Base-by-base conservation (phyloP, 2,113 vertebrate species). In the Taxidea taxus region DNA sequence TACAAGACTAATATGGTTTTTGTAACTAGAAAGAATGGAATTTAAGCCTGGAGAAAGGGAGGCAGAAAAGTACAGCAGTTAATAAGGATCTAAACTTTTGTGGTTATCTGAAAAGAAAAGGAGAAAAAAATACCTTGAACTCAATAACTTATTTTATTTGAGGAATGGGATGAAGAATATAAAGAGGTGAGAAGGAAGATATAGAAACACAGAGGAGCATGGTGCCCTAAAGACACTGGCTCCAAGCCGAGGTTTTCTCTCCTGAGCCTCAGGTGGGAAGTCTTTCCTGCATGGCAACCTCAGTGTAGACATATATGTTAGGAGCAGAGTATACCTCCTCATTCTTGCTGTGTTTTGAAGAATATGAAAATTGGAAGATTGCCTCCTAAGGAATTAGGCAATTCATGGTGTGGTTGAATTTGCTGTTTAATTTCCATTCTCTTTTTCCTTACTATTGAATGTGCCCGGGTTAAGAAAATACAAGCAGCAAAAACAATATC, bases 141-240 rank as follows among this genome's bases (percentile, higher is more conserved):
- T 95, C 21, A 60, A 4, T 34, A 0, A 66, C 31, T 78, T 78
- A 31, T 29, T 72, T 90, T 81, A 3, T 12, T 2, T 54, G 47
- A 95, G 9, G 14, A 39, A 49, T 14, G 23, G 23, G 39, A 75
- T 9, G 12, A 91, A 78, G 0, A 3, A 64, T 44, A 80, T 58
- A 60, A 25, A 78, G 18, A 86, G 8, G 5, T 21, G 56, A 27
- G 11, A 44, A 4, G 0, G n/a, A 6, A 84, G 11, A 42, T 4
- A 34, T 0, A 6, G 44, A 37, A 77, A 34, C 0, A 1, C 2
- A 4, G 1, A 85, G 47, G 11, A 13, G 14, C 2, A 3, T 20
- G 4, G 13, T 6, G 0, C 6, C 1, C 25, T 34, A 18, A 34
- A 37, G 29, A 2, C 2, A 5, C 15, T 31, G 27, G 4, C 6